Evolutionary conservation across 2,797 vertebrate genomes (phyloP).

Genomic region (Sylvia borin): DNA sequence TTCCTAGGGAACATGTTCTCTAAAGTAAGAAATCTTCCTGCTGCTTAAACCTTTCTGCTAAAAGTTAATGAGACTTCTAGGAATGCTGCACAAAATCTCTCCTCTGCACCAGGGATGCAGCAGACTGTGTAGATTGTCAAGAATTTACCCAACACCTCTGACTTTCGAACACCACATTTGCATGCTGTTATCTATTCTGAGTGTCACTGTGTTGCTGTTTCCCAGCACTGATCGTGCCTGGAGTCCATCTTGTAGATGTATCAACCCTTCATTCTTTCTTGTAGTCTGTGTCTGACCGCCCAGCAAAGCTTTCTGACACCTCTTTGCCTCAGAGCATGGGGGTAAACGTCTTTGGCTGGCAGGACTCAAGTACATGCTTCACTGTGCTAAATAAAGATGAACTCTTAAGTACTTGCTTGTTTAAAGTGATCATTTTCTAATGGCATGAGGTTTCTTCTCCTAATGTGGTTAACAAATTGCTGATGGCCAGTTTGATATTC

Average conservation of each 20-base stretch:
- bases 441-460: neutral
- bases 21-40: neutral
- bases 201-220: neutral
- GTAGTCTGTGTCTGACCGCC: neutral
- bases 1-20: neutral
- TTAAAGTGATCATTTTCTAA: neutral
- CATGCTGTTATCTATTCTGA: neutral
- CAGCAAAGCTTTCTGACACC: neutral
- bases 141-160: neutral
- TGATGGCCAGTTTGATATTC: neutral
- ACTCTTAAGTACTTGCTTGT: neutral
- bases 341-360: neutral
- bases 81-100: neutral
- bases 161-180: neutral
- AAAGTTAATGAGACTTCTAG: neutral
- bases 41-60: neutral
- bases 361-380: neutral
- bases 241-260: accelerated
- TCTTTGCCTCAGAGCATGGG: neutral
- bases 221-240: accelerated
- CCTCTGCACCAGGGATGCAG: neutral
- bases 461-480: neutral
- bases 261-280: neutral
- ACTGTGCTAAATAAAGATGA: neutral
- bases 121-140: neutral